Conservation (phyloP, 2,797 vertebrate genomes). For the Pseudochaenichthys georgianus region DNA sequence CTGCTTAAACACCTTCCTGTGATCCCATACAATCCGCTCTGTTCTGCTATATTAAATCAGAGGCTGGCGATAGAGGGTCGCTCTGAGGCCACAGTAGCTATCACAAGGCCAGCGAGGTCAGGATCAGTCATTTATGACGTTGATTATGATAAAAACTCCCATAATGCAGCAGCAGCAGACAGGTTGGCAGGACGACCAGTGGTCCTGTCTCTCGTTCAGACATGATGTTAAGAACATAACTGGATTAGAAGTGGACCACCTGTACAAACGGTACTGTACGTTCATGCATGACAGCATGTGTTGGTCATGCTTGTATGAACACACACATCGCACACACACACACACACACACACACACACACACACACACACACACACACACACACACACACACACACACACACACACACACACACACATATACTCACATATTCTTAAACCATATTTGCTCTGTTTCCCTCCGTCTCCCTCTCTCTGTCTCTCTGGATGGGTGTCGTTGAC, state of each 20-base stretch:
- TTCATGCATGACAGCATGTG: conserved; percentile 28
- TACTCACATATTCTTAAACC: conserved; percentile 36
- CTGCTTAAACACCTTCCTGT: conserved; percentile 32
- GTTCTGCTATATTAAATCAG: conserved; percentile 17
- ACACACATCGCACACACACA: too few relatives aligned
- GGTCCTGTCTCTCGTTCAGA: conserved; percentile 34
- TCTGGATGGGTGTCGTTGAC: conserved; percentile 51
- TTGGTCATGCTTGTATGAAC: conserved; percentile 34
- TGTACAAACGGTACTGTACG: conserved; percentile 18
- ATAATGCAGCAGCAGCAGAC: not conserved
- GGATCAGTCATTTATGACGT: not conserved
- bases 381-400: conserved; percentile 18
- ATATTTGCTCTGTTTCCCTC: conserved; percentile 36
- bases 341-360: too few relatives aligned
- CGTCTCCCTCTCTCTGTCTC: conserved; percentile 44
- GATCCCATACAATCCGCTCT: conserved; percentile 22
- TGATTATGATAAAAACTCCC: conserved; percentile 11
- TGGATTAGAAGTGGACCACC: conserved; percentile 34
- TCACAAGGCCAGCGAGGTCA: not conserved
- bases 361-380: conserved; percentile 8
- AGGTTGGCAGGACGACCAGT: not conserved
- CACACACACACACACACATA: conserved; percentile 21
- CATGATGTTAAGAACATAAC: not conserved
- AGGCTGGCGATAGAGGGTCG: conserved; percentile 1
- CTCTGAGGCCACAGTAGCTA: not conserved